Evolutionary conservation across 2,888 invertebrate species (phyloP).

Genomic region (Mechanitis messenoides): DNA sequence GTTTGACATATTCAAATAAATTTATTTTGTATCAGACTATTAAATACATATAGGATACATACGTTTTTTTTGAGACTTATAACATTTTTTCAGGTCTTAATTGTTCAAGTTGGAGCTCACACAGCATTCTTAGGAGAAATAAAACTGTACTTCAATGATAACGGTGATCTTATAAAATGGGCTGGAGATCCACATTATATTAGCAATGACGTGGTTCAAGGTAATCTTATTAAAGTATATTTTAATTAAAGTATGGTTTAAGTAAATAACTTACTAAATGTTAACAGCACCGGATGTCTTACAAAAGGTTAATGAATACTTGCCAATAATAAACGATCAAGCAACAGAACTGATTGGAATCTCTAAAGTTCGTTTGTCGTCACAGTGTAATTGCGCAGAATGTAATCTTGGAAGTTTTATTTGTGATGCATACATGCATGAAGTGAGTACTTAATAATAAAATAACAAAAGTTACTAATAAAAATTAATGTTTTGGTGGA

Average conservation of each 20-base stretch:
- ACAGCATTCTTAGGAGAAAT: conserved; percentile 88
- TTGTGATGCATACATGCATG: conserved; percentile 82
- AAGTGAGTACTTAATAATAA: conserved; percentile 57
- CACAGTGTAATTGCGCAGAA: conserved; percentile 76
- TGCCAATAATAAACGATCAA: conserved; percentile 70
- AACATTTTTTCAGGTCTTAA: conserved; percentile 65
- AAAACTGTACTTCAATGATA: conserved; percentile 82
- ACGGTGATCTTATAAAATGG: conserved; percentile 81
- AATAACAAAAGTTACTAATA: not conserved
- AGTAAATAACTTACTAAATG: not conserved
- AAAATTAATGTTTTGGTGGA: no score
- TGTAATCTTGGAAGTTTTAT: conserved; percentile 86
- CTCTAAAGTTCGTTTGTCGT: conserved; percentile 75
- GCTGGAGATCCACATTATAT: conserved; percentile 84
- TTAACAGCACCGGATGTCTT: conserved; percentile 66
- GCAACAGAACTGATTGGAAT: conserved; percentile 77
- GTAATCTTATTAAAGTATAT: conserved; percentile 49
- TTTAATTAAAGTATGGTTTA: not conserved
- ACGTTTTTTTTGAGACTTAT: no score
- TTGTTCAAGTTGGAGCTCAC: conserved; percentile 84
- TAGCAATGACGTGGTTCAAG: conserved; percentile 77
- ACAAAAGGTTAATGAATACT: conserved; percentile 78
- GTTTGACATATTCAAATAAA: conserved; percentile 14
- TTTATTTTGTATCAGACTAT: no score
- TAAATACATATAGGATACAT: no score